Evolutionary conservation across 2,113 vertebrate genomes (phyloP).

Genomic region (Petaurus breviceps): DNA sequence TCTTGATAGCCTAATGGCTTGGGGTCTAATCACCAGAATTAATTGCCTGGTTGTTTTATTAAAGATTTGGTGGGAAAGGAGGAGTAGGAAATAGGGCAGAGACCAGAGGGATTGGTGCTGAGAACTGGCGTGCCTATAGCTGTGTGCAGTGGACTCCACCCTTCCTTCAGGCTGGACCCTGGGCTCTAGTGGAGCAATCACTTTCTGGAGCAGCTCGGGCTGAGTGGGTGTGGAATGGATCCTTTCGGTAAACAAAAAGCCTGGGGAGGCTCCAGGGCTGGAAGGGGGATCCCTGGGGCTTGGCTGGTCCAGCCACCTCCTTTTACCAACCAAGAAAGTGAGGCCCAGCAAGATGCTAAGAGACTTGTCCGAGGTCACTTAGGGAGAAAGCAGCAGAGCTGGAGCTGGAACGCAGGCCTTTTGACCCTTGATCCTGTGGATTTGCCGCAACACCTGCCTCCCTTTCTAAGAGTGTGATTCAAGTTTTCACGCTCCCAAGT

Average conservation of each 20-base stretch:
- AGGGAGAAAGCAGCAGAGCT: neutral
- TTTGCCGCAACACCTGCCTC: neutral
- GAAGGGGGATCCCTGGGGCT: neutral
- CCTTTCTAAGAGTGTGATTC: neutral
- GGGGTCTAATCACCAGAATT: slow-evolving; percentile 33
- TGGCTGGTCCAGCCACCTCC: neutral
- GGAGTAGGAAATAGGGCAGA: neutral
- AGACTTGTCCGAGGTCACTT: neutral
- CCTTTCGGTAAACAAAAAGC: slow-evolving; percentile 46
- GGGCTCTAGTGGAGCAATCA: neutral
- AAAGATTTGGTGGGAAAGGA: slow-evolving; percentile 43
- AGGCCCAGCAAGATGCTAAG: neutral
- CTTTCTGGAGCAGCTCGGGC: neutral
- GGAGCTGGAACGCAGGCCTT: neutral
- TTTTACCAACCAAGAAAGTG: neutral
- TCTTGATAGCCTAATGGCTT: neutral
- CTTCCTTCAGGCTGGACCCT: slow-evolving; percentile 65
- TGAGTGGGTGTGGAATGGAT: slow-evolving; percentile 33
- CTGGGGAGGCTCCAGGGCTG: neutral
- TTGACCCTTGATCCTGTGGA: neutral
- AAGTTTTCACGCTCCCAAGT: accelerated
- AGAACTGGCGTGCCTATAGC: slow-evolving; percentile 48
- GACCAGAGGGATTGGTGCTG: neutral
- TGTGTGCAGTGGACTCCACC: slow-evolving; percentile 44
- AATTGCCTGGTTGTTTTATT: slow-evolving; percentile 49